Base-by-base conservation (phyloP, 2,797 vertebrate species). In the Paedocypris micromegethes region DNA sequence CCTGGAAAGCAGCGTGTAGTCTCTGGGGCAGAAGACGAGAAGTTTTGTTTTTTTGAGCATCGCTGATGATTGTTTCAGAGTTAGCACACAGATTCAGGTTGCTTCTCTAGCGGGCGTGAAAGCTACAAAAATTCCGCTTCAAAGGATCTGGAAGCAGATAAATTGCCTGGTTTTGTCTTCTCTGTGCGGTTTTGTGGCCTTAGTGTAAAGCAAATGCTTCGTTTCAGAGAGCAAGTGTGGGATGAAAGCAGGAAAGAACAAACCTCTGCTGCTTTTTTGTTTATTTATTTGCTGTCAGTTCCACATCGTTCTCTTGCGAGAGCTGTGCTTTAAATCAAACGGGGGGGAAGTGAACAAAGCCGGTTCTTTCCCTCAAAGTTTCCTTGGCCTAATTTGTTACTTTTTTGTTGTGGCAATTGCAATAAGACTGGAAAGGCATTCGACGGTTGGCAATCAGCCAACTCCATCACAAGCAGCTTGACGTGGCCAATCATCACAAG, bases 201-300 rank as follows among this genome's bases (percentile, higher is more conserved):
- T 74, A 79, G 81, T 83, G 73, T 80, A 41, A 66, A 70, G 72
- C 49, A 65, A 74, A 67, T 72, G 79, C 75, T 70, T 69, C 72
- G 72, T 79, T 80, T 48, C 77, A 63, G 74, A 82, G 79, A 79
- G 73, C 70, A 65, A 49, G 73, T 83, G 80, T 78, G 78, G 82
- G 87, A 88, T 87, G 83, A 88, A 90, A 88, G 81, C 71, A 78
- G 79, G 39, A 46, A 77, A 77, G 77, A 88, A 83, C 81, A 84
- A 80, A 84, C 81, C 51, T 78, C 64, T 82, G 71, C 65, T 78
- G 81, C 76, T 0, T 75, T 84, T 64, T 66, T 83, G 81, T 87
- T 84, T 86, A 75, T 78, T 83, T 81, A 85, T 89, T 84, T 86
- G 82, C 79, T 82, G 77, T 78, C 80, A 77, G 80, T 76, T 79